Conservation (phyloP, 2,113 vertebrate species). For the Triplophysa rosa region DNA sequence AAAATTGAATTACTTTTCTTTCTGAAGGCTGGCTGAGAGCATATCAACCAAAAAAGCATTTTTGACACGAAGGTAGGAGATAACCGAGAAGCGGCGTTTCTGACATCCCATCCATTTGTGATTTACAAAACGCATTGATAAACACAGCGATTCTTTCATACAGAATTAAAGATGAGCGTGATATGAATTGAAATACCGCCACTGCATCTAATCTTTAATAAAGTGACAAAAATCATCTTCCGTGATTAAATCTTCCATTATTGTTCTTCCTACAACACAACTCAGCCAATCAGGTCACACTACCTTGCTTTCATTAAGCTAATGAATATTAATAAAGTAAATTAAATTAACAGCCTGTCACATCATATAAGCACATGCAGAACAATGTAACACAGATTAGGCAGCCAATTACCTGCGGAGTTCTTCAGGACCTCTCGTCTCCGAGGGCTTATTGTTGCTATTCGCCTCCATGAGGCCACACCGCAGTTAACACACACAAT, state of each 20-base stretch:
- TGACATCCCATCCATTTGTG: not conserved
- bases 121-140: not conserved
- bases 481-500: conserved; percentile 27
- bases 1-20: conserved; percentile 54
- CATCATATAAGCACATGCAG: conserved; percentile 27
- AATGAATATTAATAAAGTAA: conserved; percentile 29
- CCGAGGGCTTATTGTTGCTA: conserved; percentile 55
- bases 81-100: conserved; percentile 10
- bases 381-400: conserved; percentile 67
- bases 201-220: not conserved
- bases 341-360: conserved; percentile 26
- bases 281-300: conserved; percentile 16
- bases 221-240: not conserved
- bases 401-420: conserved; percentile 59
- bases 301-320: conserved; percentile 1
- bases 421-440: conserved; percentile 55
- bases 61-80: conserved; percentile 41
- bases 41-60: conserved; percentile 27
- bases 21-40: conserved; percentile 50
- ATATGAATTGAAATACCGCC: not conserved
- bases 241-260: not conserved
- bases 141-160: not conserved
- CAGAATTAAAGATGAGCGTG: not conserved
- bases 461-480: conserved; percentile 32
- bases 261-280: not conserved